Base-by-base conservation (phyloP, 2,888 invertebrate species). In the Standfussiana lucernea region DNA sequence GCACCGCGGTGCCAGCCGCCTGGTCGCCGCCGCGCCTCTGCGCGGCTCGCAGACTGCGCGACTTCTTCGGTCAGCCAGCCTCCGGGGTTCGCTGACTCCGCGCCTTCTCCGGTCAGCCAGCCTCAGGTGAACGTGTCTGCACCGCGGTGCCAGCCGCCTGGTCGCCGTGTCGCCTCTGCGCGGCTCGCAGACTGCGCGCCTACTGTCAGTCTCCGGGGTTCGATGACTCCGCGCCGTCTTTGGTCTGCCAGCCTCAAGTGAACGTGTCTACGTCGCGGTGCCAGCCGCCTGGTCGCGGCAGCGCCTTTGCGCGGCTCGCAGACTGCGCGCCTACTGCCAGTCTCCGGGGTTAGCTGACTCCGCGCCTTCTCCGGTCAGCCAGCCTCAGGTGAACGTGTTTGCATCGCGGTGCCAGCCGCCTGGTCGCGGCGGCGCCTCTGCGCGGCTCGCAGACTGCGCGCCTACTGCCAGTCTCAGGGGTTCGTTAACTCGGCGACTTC, bases 81-180 rank as follows among this genome's bases (percentile, higher is more conserved):
- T n/a, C 24, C 13, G 42, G 11, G 42, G 11, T 11, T 32, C 42
- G 11, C 42, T 13, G 11, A 13, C 13, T 11, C 13, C 42, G 42
- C 42, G 11, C 42, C 42, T 42, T 11, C 42, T 42, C 13, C 42
- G 42, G 42, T 13, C 11, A 42, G 32, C 18, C n/a, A 59, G 24
- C 32, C 10, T 24, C 24, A 21, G 59, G 18, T 10, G n/a, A 18
- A 24, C 40, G 11, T 42, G 24, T 15, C 32, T 24, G 35, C 62
- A 18, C 10, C 37, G n/a, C n/a, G n/a, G n/a, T 24, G n/a, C 70
- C 72, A 42, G 72, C 53, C 72, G 32, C 72, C n/a, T 5, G 72
- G 5, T 11, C 50, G 24, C 24, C 72, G 62, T 37, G 62, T 50
- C 32, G 37, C 37, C 18, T 18, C 35, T 62, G 13, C 59, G 10